phyloP scores from a whole-genome alignment of 92 coral and sea anemone species.

The Phenganax subtilis region DNA sequence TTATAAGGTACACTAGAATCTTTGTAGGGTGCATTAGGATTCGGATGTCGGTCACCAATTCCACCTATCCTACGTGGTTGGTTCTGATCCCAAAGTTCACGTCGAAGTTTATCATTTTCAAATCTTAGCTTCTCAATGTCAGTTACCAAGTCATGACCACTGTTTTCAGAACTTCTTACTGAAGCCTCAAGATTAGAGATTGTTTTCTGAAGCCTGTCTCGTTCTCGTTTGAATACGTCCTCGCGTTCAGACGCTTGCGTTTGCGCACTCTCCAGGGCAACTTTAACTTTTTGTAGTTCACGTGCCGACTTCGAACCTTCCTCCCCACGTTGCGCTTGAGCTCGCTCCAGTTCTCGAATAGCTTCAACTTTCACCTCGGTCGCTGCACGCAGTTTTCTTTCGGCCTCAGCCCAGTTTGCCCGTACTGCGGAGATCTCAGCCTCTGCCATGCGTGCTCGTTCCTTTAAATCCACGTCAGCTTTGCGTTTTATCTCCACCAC shows the following conservation, averaged over 20 bases:
- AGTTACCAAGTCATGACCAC: conserved; percentile 13
- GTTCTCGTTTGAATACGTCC: conserved; percentile 10
- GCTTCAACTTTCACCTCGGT: conserved; percentile 15
- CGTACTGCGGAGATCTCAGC: conserved; percentile 19
- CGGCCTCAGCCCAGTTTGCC: conserved; percentile 35
- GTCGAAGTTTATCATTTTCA: conserved; percentile 53
- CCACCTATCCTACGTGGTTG: conserved; percentile 26
- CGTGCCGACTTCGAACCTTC: conserved; percentile 6
- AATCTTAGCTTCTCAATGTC: conserved; percentile 52
- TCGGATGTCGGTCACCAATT: conserved; percentile 16
- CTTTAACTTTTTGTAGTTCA: conserved; percentile 21
- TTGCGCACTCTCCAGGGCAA: conserved; percentile 15
- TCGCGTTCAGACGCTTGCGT: conserved; percentile 27
- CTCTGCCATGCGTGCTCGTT: conserved; percentile 29
- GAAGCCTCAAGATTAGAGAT: conserved; percentile 13
- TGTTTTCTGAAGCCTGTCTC: conserved; percentile 7
- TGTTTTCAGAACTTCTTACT: neutral
- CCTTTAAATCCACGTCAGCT: conserved; percentile 36
- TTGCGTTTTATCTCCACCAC: conserved; percentile 40
- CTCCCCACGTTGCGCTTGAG: neutral
- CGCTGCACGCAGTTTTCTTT: conserved; percentile 26
- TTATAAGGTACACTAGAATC: too few species aligned
- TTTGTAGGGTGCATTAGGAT: neutral
- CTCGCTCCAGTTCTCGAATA: conserved; percentile 25
- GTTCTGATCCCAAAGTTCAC: conserved; percentile 35